These are phyloP conservation scores for Vanessa cardui DNA, from an alignment of 2,888 invertebrate genomes.

Conservation along the genomic window DNA sequence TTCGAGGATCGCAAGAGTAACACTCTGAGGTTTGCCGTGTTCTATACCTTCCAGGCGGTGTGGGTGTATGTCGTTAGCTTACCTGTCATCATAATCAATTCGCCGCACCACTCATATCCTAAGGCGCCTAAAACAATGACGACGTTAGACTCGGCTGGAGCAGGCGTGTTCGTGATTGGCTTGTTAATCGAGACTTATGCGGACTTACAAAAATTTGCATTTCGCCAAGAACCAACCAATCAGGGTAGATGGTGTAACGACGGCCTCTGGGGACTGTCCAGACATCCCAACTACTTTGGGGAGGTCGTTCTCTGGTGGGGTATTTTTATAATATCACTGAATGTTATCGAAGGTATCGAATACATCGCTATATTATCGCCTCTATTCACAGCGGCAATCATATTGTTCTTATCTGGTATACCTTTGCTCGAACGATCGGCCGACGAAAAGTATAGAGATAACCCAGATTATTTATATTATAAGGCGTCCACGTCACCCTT, in stretches of 20 bases:
- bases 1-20: constrained; percentile 95
- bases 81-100: constrained; percentile 95
- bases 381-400: constrained; percentile 92
- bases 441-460: constrained; percentile 94
- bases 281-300: constrained; percentile 97
- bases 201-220: constrained; percentile 95
- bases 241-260: constrained; percentile 97
- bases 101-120: constrained; percentile 89
- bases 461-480: constrained; percentile 93
- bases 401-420: constrained; percentile 95
- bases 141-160: constrained; percentile 92
- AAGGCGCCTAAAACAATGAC: constrained; percentile 93
- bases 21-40: constrained; percentile 93
- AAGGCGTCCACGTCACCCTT: constrained; percentile 94
- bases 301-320: constrained; percentile 98
- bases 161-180: constrained; percentile 92
- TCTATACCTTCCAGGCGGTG: constrained; percentile 95
- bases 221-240: constrained; percentile 93
- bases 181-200: constrained; percentile 94
- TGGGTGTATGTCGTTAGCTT: constrained; percentile 97
- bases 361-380: constrained; percentile 94
- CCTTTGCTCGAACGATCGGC: constrained; percentile 93
- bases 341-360: constrained; percentile 92
- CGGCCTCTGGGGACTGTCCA: constrained; percentile 93
- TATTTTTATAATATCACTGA: constrained; percentile 93